These are phyloP conservation scores for Chondrosia reniformis DNA, from an alignment of 37 sponge, comb jelly and placozoan species.

Conservation along the genomic window DNA sequence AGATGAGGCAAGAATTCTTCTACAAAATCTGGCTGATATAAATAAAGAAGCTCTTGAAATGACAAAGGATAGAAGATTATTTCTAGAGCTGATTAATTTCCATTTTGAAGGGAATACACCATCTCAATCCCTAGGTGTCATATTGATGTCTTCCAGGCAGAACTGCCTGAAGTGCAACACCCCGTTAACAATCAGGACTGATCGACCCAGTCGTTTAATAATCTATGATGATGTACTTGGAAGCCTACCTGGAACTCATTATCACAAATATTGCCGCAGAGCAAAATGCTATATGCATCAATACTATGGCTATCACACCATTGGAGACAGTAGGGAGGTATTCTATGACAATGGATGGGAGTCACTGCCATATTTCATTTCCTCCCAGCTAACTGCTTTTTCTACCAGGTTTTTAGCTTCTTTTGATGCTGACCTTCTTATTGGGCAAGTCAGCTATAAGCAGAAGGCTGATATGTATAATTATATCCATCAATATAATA, in stretches of 20 bases:
- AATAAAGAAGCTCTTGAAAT: neutral
- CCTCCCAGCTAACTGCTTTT: slow-evolving; percentile 33
- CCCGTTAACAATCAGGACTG: slow-evolving; percentile 20
- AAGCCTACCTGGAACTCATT: slow-evolving; percentile 28
- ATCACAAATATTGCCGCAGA: slow-evolving; percentile 25
- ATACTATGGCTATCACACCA: slow-evolving; percentile 25
- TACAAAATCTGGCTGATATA: neutral
- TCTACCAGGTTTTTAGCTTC: slow-evolving; percentile 3
- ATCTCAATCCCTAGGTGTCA: too few species aligned
- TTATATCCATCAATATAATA: neutral
- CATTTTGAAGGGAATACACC: too few species aligned
- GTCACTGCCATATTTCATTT: slow-evolving; percentile 19
- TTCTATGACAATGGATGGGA: slow-evolving; percentile 20
- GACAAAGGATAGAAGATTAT: too few species aligned
- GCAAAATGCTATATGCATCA: slow-evolving; percentile 10
- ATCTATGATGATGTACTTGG: slow-evolving; percentile 29
- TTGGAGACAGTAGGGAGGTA: neutral
- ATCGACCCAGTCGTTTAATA: slow-evolving; percentile 18
- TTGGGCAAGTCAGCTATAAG: slow-evolving; percentile 42
- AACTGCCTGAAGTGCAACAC: too few species aligned
- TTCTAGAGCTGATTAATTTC: too few species aligned
- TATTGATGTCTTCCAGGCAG: too few species aligned
- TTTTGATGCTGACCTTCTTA: slow-evolving; percentile 32
- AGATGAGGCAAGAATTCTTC: neutral
- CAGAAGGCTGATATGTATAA: slow-evolving; percentile 43